Base-by-base conservation (phyloP, 2,113 vertebrate species). In the Galemys pyrenaicus region DNA sequence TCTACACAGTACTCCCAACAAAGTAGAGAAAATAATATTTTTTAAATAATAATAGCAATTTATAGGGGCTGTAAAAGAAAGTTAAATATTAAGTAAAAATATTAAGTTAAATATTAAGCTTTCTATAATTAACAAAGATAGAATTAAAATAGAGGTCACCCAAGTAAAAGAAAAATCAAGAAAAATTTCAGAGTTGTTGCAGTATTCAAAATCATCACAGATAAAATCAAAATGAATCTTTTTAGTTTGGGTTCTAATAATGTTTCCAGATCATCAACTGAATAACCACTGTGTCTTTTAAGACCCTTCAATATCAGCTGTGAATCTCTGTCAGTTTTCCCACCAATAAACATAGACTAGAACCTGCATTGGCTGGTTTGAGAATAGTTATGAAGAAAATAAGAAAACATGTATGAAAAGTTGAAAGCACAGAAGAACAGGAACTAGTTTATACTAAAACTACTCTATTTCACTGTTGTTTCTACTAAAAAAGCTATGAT, bases 151-250 rank as follows among this genome's bases (percentile, higher is more conserved):
- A 30, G 20, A 88, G 19, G 22, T 35, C 46, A 91, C 41, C 6
- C 26, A 70, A 64, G 37, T 71, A 15, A 78, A 35, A 85, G 58
- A 91, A 85, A 86, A 64, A 30, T 70, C 5, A 5, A 30, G 64
- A 65, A 86, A 79, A 68, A 3, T 62, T 2, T 79, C 41, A 32
- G 10, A 83, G 58, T 64, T 54, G 54, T 54, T 88, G 22, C n/a
- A n/a, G 41, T 67, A 13, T 77, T 51, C 93, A 79, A 93, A 87
- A 89, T 83, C 13, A 85, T 81, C 22, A 51, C 62, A 88, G 28
- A 67, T 9, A 89, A 39, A 9, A 77, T 26, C 88, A 95, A 73
- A 89, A 71, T 56, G 26, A 83, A 19, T 58, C 87, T 44, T 51
- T 85, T 58, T 28, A 81, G 83, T 78, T 32, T 46, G 56, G 39